Conservation (phyloP, 2,888 invertebrate genomes). For the Bembecia ichneumoniformis region DNA sequence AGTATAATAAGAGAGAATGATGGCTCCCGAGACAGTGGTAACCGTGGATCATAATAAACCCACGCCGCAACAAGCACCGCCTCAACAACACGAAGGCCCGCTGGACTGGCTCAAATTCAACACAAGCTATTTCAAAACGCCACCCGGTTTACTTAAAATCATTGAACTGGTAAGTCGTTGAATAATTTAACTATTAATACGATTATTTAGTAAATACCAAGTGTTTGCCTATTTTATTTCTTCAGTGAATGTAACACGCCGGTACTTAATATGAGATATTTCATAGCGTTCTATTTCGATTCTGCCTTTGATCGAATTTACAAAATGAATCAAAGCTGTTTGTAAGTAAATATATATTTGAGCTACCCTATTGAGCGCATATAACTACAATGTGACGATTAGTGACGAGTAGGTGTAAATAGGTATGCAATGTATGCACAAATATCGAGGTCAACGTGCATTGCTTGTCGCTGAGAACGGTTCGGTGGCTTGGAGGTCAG, state of each 20-base stretch:
- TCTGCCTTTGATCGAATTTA: too few species aligned
- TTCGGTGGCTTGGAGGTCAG: conserved; percentile 34
- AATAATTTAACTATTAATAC: too few species aligned
- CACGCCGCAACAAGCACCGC: conserved; percentile 50
- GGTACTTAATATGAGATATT: too few species aligned
- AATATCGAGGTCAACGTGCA: conserved; percentile 38
- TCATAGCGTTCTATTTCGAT: too few species aligned
- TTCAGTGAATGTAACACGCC: too few species aligned
- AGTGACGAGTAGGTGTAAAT: not conserved
- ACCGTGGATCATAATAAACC: conserved; percentile 80
- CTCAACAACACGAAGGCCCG: conserved; percentile 65
- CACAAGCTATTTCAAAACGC: conserved; percentile 83
- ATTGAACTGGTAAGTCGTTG: conserved; percentile 80
- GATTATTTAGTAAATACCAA: too few species aligned
- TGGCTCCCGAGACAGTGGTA: conserved; percentile 89
- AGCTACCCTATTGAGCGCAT: not conserved
- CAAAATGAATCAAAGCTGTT: too few species aligned
- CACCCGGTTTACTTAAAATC: conserved; percentile 86
- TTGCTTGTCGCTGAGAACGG: conserved; percentile 37
- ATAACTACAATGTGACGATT: not conserved
- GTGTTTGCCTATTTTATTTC: too few species aligned
- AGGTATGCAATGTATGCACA: conserved; percentile 17
- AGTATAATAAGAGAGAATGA: conserved; percentile 53
- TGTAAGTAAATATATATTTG: too few species aligned
- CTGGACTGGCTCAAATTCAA: conserved; percentile 83